phyloP scores from a whole-genome alignment of 2,888 invertebrate species.

The Nemotelus pantherinus region DNA sequence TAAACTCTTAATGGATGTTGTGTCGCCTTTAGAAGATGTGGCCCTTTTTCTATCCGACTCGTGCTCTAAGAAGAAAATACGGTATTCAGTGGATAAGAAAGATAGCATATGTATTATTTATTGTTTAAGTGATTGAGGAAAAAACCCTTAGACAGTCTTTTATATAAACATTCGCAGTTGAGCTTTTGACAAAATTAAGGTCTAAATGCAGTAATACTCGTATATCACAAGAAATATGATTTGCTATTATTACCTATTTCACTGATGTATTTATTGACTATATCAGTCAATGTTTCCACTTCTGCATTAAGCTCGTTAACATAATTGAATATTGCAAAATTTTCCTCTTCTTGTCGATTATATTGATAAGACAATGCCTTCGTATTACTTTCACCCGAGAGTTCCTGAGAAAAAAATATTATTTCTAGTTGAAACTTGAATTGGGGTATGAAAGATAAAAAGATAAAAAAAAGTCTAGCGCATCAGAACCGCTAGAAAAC shows the following conservation, averaged over 20 bases:
- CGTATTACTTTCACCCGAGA: slow-evolving; percentile 71
- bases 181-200: too few relatives aligned
- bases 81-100: not conserved
- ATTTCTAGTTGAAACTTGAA: not conserved
- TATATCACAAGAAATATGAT: too few relatives aligned
- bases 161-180: too few relatives aligned
- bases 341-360: slow-evolving; percentile 87
- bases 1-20: slow-evolving; percentile 61
- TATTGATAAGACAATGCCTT: slow-evolving; percentile 78
- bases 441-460: not conserved
- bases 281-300: slow-evolving; percentile 77
- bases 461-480: too few relatives aligned
- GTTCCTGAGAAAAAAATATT: slow-evolving; percentile 12
- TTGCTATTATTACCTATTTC: slow-evolving; percentile 69
- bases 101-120: too few relatives aligned
- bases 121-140: too few relatives aligned
- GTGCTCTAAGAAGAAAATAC: slow-evolving; percentile 54
- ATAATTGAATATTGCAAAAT: slow-evolving; percentile 91
- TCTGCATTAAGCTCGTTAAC: slow-evolving; percentile 90
- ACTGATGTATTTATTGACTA: slow-evolving; percentile 70
- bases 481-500: too few relatives aligned
- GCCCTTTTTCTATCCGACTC: slow-evolving; percentile 61
- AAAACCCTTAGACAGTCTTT: too few relatives aligned
- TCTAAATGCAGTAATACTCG: too few relatives aligned
- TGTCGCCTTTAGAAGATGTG: slow-evolving; percentile 59